phyloP scores from a whole-genome alignment of 2,797 vertebrate species.

The Corythornis leucogaster region DNA sequence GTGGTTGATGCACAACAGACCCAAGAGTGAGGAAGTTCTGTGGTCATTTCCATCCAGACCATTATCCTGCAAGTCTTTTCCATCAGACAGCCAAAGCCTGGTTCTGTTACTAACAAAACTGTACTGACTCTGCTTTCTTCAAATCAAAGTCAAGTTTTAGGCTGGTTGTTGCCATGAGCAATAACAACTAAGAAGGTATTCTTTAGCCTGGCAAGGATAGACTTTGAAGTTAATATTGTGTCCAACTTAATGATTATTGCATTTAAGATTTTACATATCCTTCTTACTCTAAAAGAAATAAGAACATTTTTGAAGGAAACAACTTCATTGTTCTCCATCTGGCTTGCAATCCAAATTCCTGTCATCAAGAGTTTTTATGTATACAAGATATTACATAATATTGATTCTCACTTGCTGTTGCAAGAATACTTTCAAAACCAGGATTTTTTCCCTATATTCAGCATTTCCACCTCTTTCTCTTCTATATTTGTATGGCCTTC shows the following conservation, averaged over 20 bases:
- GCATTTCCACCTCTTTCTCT: background rate
- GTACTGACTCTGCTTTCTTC: background rate
- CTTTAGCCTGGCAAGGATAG: background rate
- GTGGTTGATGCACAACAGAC: background rate
- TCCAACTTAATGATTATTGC: background rate
- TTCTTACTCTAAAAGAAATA: constrained; percentile 1
- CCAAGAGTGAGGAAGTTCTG: background rate
- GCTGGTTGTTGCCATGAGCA: background rate
- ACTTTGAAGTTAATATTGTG: background rate
- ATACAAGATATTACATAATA: constrained; percentile 9
- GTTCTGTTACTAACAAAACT: background rate
- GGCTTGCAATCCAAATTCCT: constrained; percentile 6
- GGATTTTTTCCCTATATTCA: background rate
- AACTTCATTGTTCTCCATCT: background rate
- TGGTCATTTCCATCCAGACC: background rate
- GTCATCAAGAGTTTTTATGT: constrained; percentile 28
- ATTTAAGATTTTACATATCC: background rate
- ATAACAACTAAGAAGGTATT: background rate
- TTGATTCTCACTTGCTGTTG: constrained; percentile 21
- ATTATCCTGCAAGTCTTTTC: background rate
- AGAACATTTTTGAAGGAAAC: constrained; percentile 1
- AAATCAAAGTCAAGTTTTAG: background rate
- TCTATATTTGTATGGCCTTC: background rate
- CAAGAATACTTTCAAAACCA: constrained; percentile 33
- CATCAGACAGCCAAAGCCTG: background rate